Evolutionary conservation across 53 echinoderm and acorn worm species (phyloP).

Genomic region (Hippasteria phrygiana): DNA sequence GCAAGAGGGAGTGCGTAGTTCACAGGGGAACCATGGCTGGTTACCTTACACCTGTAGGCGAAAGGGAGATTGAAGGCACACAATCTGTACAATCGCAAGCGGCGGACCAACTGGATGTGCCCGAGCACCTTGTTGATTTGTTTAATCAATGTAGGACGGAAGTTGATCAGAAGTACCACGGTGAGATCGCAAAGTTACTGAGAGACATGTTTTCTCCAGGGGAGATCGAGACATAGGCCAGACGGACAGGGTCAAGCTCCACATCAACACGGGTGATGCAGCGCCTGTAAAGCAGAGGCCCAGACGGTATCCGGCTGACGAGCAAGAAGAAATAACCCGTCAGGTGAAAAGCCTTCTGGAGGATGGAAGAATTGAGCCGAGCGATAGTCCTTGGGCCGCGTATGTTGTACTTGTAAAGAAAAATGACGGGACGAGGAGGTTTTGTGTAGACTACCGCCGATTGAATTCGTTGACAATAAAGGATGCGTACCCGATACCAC

Average conservation of each 20-base stretch:
- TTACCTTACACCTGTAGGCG: conserved; percentile 46
- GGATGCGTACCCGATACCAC: conserved; percentile 68
- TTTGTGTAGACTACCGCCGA: conserved; percentile 67
- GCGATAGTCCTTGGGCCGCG: conserved; percentile 71
- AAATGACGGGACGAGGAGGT: conserved; percentile 68
- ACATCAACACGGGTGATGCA: conserved; percentile 61
- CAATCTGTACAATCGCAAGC: not conserved
- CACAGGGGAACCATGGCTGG: conserved; percentile 54
- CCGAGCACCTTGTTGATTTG: conserved; percentile 40
- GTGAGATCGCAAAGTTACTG: conserved; percentile 52
- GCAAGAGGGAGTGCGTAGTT: conserved; percentile 37
- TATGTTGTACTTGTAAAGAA: conserved; percentile 15
- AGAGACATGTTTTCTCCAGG: conserved; percentile 55
- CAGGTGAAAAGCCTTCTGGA: conserved; percentile 34
- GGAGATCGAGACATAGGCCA: conserved; percentile 60
- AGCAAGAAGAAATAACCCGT: conserved; percentile 65
- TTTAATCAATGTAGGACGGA: conserved; percentile 21
- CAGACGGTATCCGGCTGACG: conserved; percentile 33
- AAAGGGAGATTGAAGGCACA: conserved; percentile 3
- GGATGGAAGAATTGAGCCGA: conserved; percentile 55
- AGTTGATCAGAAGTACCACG: conserved; percentile 45
- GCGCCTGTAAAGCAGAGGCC: conserved; percentile 56
- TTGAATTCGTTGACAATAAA: conserved; percentile 68
- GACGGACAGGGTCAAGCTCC: conserved; percentile 62
- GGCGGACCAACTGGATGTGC: not conserved